Evolutionary conservation across 2,888 invertebrate species (phyloP).

Genomic region (Scrobipalpa costella): DNA sequence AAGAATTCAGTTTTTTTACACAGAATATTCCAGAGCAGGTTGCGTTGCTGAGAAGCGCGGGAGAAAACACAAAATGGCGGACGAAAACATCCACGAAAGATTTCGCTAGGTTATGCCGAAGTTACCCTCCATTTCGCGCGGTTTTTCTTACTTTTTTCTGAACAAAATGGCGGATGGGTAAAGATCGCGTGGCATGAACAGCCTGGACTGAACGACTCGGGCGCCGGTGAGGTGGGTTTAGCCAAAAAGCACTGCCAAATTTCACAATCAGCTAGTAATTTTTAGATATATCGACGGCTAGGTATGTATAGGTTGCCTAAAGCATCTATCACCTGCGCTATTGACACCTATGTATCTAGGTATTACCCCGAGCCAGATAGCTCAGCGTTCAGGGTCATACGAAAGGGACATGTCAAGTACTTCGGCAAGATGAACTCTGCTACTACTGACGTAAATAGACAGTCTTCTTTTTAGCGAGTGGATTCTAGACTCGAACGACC

Average conservation of each 20-base stretch:
- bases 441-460: too few species aligned
- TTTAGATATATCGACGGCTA: slow-evolving; percentile 13
- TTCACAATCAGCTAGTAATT: slow-evolving; percentile 32
- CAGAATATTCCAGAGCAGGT: slow-evolving; percentile 6
- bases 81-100: neutral
- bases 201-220: slow-evolving; percentile 43
- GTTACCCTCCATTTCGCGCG: slow-evolving; percentile 23
- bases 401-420: neutral
- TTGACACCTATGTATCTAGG: neutral
- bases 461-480: too few species aligned
- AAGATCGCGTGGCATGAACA: slow-evolving; percentile 14
- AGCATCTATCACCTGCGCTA: neutral
- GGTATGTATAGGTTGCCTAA: slow-evolving; percentile 6
- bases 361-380: neutral
- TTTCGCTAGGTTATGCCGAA: slow-evolving; percentile 17
- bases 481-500: too few species aligned
- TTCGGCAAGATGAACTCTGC: too few species aligned
- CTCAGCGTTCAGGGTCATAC: neutral
- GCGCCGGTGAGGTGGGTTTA: slow-evolving; percentile 41
- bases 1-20: slow-evolving; percentile 23
- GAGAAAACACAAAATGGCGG: neutral
- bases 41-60: neutral
- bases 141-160: slow-evolving; percentile 12
- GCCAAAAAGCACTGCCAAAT: slow-evolving; percentile 72
- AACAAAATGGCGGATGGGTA: slow-evolving; percentile 20